Base-by-base conservation (phyloP, 2,888 invertebrate species). In the Conistra vaccinii region DNA sequence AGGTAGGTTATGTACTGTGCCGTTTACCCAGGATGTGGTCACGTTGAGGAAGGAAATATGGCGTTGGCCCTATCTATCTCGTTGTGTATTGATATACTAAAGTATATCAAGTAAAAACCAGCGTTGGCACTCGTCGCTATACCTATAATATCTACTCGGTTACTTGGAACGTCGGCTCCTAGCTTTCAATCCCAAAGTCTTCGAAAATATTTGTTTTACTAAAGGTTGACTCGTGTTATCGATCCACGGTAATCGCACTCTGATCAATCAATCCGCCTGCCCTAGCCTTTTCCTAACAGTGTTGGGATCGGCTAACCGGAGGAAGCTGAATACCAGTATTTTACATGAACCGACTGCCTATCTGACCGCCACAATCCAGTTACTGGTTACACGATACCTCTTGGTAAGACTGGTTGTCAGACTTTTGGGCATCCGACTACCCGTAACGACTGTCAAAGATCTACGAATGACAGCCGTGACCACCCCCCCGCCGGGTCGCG, bases 11-110 rank as follows among this genome's bases (percentile, higher is more conserved):
- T 58, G 32, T n/a, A 20, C 20, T 45, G 42, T 14, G 23, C 26
- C 26, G 23, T 14, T 14, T 65, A 20, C 53, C 14, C 63, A 7
- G 57, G 53, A 70, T 23, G 42, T 51, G 69, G 29, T 48, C 60
- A 6, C 29, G n/a, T 65, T 61, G 76, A 80, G 81, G 79, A 81
- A 76, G 81, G 65, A 61, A 76, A 61, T 39, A 2, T 32, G 12
- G 10, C 23, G 51, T 39, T 62, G 53, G 39, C 23, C 53, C 14
- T 32, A 63, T 57, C 57, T 57, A n/a, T 35, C 48, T 67, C 26
- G 23, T 39, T 14, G 35, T 39, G 10, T 10, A 39, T 39, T 39
- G 39, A 39, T 39, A 57, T 26, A 45, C 12, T 63, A 0, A 42
- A 53, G 20, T 14, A 17, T 39, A 42, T 63, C 20, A 9, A 45